A percentile compares a stretch with the other conserved stretches of the same genome.
Evolutionary conservation across 2,113 vertebrate genomes (phyloP).

Genomic region (Rana temporaria): DNA sequence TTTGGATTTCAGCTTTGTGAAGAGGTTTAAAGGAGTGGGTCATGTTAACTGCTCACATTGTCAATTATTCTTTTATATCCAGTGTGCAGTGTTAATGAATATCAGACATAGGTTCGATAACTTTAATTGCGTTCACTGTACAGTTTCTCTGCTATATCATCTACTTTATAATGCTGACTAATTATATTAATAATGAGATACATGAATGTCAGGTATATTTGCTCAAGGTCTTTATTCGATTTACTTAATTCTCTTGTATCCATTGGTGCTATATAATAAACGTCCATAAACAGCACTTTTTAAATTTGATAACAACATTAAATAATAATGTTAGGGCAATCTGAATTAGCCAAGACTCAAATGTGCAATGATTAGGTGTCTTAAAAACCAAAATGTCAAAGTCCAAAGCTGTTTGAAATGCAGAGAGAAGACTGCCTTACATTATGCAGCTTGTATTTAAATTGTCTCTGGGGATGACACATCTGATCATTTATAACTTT

Average conservation of each 20-base stretch:
- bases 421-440: not conserved
- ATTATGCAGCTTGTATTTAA: conserved; percentile 3
- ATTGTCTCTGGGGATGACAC: not conserved
- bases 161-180: conserved; percentile 19
- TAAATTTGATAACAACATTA: conserved; percentile 17
- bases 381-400: conserved; percentile 7
- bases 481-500: conserved; percentile 5
- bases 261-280: not conserved
- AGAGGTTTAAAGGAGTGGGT: no score
- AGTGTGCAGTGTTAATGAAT: not conserved
- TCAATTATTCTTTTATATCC: no score
- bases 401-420: not conserved
- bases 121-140: not conserved
- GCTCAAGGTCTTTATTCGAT: not conserved
- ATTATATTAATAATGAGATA: not conserved
- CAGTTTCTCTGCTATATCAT: not conserved
- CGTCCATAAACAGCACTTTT: not conserved
- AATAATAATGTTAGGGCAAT: conserved; percentile 22
- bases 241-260: conserved; percentile 7
- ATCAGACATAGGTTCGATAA: not conserved
- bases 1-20: no score
- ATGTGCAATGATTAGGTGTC: not conserved
- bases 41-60: no score
- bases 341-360: not conserved
- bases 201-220: not conserved